phyloP scores from a whole-genome alignment of 2,888 invertebrate species.

The Orchestes rusci region DNA sequence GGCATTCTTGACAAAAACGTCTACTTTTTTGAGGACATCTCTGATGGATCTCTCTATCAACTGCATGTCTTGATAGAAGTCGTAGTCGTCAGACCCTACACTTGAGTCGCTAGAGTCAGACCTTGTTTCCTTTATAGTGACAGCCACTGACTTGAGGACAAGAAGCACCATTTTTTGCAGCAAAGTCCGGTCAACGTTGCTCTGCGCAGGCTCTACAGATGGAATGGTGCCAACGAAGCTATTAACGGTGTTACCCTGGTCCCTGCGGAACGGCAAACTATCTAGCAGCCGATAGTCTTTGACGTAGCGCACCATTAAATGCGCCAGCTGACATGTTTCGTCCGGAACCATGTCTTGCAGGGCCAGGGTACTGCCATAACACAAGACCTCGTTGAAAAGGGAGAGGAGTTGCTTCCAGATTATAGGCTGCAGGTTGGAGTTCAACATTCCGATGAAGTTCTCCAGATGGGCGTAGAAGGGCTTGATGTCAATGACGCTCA shows the following conservation, averaged over 20 bases:
- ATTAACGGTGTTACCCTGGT: constrained; percentile 41
- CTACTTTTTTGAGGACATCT: constrained; percentile 74
- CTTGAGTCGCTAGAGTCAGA: constrained; percentile 79
- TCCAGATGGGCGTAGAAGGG: constrained; percentile 81
- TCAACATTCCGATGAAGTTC: constrained; percentile 63
- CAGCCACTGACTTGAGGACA: constrained; percentile 81
- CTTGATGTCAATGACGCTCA: constrained; percentile 82
- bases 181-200: constrained; percentile 63
- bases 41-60: constrained; percentile 79
- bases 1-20: constrained; percentile 71
- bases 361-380: constrained; percentile 85
- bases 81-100: constrained; percentile 75
- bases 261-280: constrained; percentile 41
- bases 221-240: constrained; percentile 42
- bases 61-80: constrained; percentile 83
- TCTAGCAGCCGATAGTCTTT: constrained; percentile 74
- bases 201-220: constrained; percentile 36
- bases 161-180: constrained; percentile 81
- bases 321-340: constrained; percentile 80
- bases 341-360: constrained; percentile 82
- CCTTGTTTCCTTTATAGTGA: constrained; percentile 82
- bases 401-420: constrained; percentile 80
- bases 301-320: constrained; percentile 77
- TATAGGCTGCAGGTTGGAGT: constrained; percentile 67
- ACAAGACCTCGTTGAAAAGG: constrained; percentile 82